Evolutionary conservation across 2,888 invertebrate species (phyloP).

Genomic region (Cyclophora albipunctata): DNA sequence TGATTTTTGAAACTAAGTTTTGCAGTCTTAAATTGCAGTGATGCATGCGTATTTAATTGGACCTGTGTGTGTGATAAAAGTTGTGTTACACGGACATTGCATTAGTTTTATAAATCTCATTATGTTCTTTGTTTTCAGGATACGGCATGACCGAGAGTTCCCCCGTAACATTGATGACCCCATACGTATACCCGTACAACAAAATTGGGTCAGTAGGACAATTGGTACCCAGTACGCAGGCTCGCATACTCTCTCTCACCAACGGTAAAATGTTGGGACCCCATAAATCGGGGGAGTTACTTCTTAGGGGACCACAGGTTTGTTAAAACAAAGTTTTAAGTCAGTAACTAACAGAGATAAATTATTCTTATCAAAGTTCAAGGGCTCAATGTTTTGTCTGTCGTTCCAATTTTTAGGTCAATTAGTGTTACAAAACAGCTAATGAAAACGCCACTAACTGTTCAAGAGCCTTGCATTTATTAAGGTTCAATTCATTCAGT

Average conservation of each 20-base stretch:
- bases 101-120: too few species aligned
- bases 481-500: too few species aligned
- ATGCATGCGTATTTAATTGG: too few species aligned
- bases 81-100: too few species aligned
- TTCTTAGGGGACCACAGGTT: constrained; percentile 84
- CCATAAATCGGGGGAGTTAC: constrained; percentile 82
- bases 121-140: constrained; percentile 43
- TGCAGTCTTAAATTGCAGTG: too few species aligned
- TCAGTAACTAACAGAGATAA: neutral
- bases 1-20: too few species aligned
- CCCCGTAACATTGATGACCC: constrained; percentile 78
- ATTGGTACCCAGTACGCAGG: constrained; percentile 80
- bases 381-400: too few species aligned
- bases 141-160: constrained; percentile 83
- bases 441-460: too few species aligned
- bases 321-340: constrained; percentile 5
- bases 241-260: constrained; percentile 75
- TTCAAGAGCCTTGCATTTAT: too few species aligned
- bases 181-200: constrained; percentile 70
- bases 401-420: too few species aligned
- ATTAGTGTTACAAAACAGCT: too few species aligned
- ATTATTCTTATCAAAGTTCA: neutral
- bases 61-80: too few species aligned
- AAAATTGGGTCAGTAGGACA: constrained; percentile 82
- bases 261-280: constrained; percentile 74